phyloP scores from a whole-genome alignment of 2,113 vertebrate genomes.

The Kryptolebias marmoratus region DNA sequence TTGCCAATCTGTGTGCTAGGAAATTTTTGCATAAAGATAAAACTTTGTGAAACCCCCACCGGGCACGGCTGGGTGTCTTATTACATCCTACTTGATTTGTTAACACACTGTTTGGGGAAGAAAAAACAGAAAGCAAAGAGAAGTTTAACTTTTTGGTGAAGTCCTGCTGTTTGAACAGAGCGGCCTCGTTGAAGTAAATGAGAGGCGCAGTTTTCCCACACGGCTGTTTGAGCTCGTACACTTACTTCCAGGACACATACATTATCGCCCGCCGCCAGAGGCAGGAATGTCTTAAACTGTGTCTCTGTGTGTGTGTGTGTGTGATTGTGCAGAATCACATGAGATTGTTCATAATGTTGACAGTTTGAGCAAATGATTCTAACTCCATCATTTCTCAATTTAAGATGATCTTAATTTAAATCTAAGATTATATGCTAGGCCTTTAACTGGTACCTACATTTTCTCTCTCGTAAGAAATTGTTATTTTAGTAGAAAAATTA shows the following conservation, averaged over 20 bases:
- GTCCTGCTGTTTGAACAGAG: neutral
- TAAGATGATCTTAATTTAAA: no score
- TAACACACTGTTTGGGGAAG: neutral
- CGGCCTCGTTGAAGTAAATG: neutral
- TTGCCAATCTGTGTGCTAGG: conserved; percentile 7
- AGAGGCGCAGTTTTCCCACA: neutral
- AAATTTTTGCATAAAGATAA: conserved; percentile 9
- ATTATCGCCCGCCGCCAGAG: no score
- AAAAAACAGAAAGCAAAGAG: neutral
- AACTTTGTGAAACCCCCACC: neutral
- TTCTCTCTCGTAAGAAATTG: no score
- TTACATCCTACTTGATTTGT: conserved; percentile 7
- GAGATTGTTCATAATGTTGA: no score
- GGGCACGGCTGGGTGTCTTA: neutral
- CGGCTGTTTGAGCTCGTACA: neutral
- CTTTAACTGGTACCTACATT: no score
- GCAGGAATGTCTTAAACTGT: no score
- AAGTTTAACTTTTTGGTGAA: neutral
- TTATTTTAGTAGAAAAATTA: no score
- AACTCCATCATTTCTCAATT: no score
- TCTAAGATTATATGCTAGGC: no score
- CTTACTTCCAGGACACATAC: neutral
- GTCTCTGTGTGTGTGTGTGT: no score
- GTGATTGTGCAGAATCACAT: no score
- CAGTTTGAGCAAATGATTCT: no score